These are phyloP conservation scores for Ormyrus rosae DNA, from an alignment of 2,888 invertebrate species.

Conservation along the genomic window DNA sequence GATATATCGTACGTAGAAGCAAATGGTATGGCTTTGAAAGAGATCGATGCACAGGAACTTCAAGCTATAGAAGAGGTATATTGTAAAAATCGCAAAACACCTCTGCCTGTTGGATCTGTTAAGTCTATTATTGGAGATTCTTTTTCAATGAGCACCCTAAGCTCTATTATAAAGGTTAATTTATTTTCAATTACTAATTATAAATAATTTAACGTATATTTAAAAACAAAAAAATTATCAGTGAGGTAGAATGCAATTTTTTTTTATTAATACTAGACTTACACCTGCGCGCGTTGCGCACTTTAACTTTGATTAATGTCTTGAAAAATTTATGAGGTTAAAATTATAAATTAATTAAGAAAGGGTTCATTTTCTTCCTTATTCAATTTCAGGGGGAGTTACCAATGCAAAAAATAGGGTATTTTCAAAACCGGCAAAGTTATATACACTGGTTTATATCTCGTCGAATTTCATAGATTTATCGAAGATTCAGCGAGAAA, in stretches of 20 bases:
- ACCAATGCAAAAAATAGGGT: too few relatives aligned
- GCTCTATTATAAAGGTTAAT: conserved; percentile 56
- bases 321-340: too few relatives aligned
- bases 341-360: background rate
- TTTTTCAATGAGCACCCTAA: conserved; percentile 30
- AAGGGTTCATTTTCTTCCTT: too few relatives aligned
- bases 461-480: too few relatives aligned
- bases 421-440: too few relatives aligned
- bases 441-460: too few relatives aligned
- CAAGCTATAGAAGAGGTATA: conserved; percentile 60
- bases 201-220: background rate
- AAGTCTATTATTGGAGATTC: conserved; percentile 60
- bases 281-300: too few relatives aligned
- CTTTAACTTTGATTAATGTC: background rate
- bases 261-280: background rate
- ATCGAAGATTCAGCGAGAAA: too few relatives aligned
- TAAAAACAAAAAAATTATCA: background rate
- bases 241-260: background rate
- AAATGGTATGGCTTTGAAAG: conserved; percentile 80
- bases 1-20: conserved; percentile 61
- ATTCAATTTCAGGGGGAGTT: too few relatives aligned
- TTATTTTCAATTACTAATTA: background rate
- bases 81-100: conserved; percentile 53
- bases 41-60: conserved; percentile 69
- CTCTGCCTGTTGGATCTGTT: conserved; percentile 61